phyloP scores from a whole-genome alignment of 2,888 invertebrate genomes.

The Hydrotaea cyrtoneurina region DNA sequence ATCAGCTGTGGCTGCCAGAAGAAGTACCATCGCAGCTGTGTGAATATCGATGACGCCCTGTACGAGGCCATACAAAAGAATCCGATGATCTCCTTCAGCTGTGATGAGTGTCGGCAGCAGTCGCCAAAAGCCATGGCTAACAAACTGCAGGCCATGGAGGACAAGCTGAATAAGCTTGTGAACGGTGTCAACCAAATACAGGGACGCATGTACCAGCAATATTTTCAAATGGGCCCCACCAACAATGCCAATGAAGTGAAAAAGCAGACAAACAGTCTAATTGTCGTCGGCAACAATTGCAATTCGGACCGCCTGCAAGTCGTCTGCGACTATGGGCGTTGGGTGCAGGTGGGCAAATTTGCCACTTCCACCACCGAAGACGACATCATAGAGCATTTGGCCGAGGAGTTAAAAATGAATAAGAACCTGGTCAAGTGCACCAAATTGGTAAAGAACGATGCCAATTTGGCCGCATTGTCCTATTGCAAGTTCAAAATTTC shows the following conservation, averaged over 20 bases:
- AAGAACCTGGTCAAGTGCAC: conserved; percentile 78
- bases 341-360: conserved; percentile 78
- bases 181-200: conserved; percentile 78
- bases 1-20: conserved; percentile 77
- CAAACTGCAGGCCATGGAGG: conserved; percentile 77
- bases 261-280: conserved; percentile 76
- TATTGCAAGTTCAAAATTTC: conserved; percentile 78
- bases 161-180: conserved; percentile 77
- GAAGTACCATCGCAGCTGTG: conserved; percentile 77
- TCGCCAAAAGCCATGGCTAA: conserved; percentile 75
- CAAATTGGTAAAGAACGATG: conserved; percentile 78
- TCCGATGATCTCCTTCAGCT: conserved; percentile 77
- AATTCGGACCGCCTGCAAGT: conserved; percentile 78
- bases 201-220: conserved; percentile 78
- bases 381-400: conserved; percentile 77
- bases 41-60: conserved; percentile 76
- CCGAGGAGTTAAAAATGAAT: conserved; percentile 77
- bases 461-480: conserved; percentile 77
- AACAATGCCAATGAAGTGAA: conserved; percentile 74
- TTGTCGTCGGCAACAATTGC: conserved; percentile 78
- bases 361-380: conserved; percentile 78
- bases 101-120: conserved; percentile 77
- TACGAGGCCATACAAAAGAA: conserved; percentile 78
- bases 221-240: conserved; percentile 75
- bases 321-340: conserved; percentile 77